These are phyloP conservation scores for Jaculus jaculus DNA, from an alignment of 2,113 vertebrate genomes.

Conservation along the genomic window DNA sequence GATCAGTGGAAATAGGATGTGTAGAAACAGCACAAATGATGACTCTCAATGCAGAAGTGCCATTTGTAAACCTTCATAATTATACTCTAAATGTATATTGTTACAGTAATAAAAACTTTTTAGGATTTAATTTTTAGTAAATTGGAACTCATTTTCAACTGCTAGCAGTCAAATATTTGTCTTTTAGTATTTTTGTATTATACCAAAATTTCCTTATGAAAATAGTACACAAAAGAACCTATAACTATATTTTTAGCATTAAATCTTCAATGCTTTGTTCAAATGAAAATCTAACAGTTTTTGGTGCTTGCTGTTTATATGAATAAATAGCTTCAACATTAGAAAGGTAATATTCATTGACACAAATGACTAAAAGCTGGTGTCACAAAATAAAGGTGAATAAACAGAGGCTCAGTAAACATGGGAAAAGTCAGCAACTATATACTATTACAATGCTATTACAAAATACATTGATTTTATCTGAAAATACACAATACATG, in stretches of 20 bases:
- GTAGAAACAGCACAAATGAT: background rate
- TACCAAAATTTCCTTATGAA: background rate
- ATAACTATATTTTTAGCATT: background rate
- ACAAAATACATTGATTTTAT: background rate
- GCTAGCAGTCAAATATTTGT: slow-evolving; percentile 6
- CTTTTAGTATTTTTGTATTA: background rate
- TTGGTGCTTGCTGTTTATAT: background rate
- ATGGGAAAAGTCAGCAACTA: background rate
- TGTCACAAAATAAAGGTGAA: background rate
- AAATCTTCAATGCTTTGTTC: background rate
- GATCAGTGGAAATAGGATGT: background rate
- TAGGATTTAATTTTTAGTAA: slow-evolving; percentile 22
- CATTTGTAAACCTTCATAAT: background rate
- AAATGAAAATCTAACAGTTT: background rate
- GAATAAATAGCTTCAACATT: background rate
- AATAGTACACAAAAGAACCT: background rate
- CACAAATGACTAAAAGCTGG: background rate
- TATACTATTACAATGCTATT: background rate
- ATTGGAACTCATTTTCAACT: slow-evolving; percentile 4
- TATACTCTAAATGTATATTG: background rate
- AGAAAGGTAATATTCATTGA: background rate
- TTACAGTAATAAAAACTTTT: background rate
- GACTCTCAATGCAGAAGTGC: background rate
- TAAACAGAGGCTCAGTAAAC: background rate
- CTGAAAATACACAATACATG: background rate